A percentile compares a stretch with the other conserved stretches of the same genome.
phyloP scores from a whole-genome alignment of 2,888 invertebrate species.

The Rotaria magnacalcarata region DNA sequence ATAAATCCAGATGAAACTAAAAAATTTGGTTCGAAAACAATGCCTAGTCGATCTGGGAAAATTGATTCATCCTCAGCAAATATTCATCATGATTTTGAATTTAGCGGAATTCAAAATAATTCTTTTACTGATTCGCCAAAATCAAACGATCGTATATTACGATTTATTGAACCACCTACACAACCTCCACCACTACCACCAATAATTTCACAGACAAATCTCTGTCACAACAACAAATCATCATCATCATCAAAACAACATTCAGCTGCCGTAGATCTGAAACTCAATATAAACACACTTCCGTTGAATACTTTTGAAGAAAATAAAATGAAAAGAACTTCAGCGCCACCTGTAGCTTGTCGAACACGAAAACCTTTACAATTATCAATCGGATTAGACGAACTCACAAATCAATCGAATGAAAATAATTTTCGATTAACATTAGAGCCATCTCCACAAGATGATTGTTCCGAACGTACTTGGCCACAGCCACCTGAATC shows the following conservation, averaged over 20 bases:
- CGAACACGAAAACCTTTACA: conserved; percentile 5
- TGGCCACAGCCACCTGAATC: conserved; percentile 13
- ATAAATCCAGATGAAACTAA: background rate
- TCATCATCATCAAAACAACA: background rate
- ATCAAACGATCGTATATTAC: background rate
- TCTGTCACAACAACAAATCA: background rate
- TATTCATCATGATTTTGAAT: no score
- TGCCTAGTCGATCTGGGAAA: background rate
- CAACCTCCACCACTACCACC: conserved; percentile 16
- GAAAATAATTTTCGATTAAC: background rate
- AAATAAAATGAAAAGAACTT: background rate
- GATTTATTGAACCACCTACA: background rate
- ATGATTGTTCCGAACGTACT: background rate
- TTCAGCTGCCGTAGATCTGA: background rate
- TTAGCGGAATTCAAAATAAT: background rate
- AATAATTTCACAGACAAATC: background rate
- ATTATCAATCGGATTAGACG: background rate
- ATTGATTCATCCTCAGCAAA: background rate
- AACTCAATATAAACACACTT: background rate
- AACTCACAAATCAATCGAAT: background rate
- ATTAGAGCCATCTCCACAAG: background rate
- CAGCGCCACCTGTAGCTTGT: background rate
- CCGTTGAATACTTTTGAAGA: background rate
- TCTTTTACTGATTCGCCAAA: background rate
- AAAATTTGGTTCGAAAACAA: background rate